A percentile compares a stretch with the other conserved stretches of the same genome.
Evolutionary conservation across 92 coral and sea anemone genomes (phyloP).

Genomic region (Palythoa grandis): DNA sequence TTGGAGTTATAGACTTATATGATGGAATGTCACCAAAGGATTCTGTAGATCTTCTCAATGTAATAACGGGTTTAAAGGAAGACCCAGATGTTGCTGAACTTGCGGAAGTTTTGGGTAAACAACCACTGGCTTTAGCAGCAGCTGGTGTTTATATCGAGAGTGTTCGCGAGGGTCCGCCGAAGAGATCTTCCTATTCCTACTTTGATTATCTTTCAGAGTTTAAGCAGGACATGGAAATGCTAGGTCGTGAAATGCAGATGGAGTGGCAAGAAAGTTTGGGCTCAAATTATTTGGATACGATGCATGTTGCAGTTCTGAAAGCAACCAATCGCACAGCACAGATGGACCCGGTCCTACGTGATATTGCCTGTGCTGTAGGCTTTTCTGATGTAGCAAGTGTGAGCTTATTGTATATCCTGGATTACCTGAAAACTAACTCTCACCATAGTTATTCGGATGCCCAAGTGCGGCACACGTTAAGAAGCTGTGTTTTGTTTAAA

Average conservation of each 20-base stretch:
- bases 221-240: constrained; percentile 52
- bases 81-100: constrained; percentile 58
- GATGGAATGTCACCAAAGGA: constrained; percentile 72
- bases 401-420: constrained; percentile 57
- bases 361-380: constrained; percentile 69
- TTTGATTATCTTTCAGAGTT: constrained; percentile 68
- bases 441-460: constrained; percentile 60
- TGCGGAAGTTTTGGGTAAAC: constrained; percentile 60
- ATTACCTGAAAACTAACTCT: constrained; percentile 53
- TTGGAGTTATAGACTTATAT: constrained; percentile 57
- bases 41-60: constrained; percentile 60
- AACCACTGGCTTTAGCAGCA: constrained; percentile 78
- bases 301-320: constrained; percentile 69
- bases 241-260: constrained; percentile 61
- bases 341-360: constrained; percentile 62
- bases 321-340: constrained; percentile 72
- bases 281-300: constrained; percentile 59
- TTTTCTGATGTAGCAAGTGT: constrained; percentile 66
- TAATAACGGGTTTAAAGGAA: constrained; percentile 55
- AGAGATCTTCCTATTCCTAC: constrained; percentile 61
- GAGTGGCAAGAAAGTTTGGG: constrained; percentile 76
- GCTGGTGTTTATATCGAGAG: constrained; percentile 80
- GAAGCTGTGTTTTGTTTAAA: constrained; percentile 70
- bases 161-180: constrained; percentile 72
- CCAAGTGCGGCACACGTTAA: constrained; percentile 60